Base-by-base conservation (phyloP, 1,140 invertebrate genomes). In the Eumaeus atala region DNA sequence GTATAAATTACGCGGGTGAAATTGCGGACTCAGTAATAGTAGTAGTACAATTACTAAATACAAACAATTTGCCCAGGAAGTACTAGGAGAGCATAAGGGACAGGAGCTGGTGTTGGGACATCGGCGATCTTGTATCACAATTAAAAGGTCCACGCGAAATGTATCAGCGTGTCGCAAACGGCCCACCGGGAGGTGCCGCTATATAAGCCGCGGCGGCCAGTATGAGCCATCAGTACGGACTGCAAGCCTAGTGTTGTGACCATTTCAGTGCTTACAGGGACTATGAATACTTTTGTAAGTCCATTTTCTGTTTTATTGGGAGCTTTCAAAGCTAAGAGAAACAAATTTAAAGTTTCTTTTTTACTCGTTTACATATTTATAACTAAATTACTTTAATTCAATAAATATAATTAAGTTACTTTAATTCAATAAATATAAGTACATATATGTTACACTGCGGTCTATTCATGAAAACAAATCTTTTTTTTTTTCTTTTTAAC, bases 211-310 rank as follows among this genome's bases (percentile, higher is more conserved):
- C 42, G 33, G 48, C 16, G 28, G 12, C 28, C 16, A 28, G 36
- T 44, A 56, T 28, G 35, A 40, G 52, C 38, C 42, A 56, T 17
- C 58, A 61, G 37, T 48, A n/a, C n/a, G n/a, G n/a, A n/a, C n/a
- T n/a, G 35, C 35, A 34, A 38, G 42, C 49, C 16, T 28, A 33
- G n/a, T 18, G 11, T 52, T 44, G 48, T 67, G 67, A 67, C 58
- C 58, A 59, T 65, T 76, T 61, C 61, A 49, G 54, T 60, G 54
- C 37, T 9, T 10, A 28, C 61, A 18, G 59, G 54, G 21, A 67
- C 47, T 56, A 78, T 79, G 76, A 79, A 74, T 66, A 55, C 66
- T 49, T 76, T 74, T 67, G 76, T 79, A 79, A 79, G 76, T 76
- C 44, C 14, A 38, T 38, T 44, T 52, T 58, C 36, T 54, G 40